Evolutionary conservation across 2,888 invertebrate genomes (phyloP).

Genomic region (Macrosiphum euphorbiae): DNA sequence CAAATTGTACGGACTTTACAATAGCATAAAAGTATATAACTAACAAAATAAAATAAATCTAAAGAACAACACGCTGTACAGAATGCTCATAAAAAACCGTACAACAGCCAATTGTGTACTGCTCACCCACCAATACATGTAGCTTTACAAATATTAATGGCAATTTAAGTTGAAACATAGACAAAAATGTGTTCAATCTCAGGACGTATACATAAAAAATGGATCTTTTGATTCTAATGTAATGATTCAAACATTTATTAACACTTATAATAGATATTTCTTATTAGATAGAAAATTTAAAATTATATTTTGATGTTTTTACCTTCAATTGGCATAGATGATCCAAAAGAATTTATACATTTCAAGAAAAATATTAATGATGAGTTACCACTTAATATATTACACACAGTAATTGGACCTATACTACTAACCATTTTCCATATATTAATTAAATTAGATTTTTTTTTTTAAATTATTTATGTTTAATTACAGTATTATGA

Average conservation of each 20-base stretch:
- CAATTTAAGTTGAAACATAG: not conserved
- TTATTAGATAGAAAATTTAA: not conserved
- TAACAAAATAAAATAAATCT: not conserved
- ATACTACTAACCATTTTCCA: not conserved
- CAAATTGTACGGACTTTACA: not conserved
- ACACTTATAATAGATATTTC: not conserved
- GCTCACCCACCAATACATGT: not conserved
- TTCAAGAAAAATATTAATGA: not conserved
- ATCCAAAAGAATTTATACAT: not conserved
- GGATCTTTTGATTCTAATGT: not conserved
- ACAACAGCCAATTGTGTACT: not conserved
- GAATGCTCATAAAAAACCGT: not conserved
- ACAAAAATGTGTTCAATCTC: not conserved
- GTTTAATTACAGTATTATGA: not conserved
- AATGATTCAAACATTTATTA: not conserved
- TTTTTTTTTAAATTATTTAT: not conserved
- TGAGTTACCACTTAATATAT: not conserved
- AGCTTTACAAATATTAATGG: not conserved
- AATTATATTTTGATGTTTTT: not conserved
- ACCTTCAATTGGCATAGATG: not conserved
- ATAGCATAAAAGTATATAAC: not conserved
- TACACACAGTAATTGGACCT: not conserved
- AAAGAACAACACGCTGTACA: not conserved
- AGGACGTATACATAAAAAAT: not conserved
- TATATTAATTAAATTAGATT: not conserved